These are phyloP conservation scores for Azorinus chamasolen DNA, from an alignment of 2,888 invertebrate genomes.

Conservation along the genomic window DNA sequence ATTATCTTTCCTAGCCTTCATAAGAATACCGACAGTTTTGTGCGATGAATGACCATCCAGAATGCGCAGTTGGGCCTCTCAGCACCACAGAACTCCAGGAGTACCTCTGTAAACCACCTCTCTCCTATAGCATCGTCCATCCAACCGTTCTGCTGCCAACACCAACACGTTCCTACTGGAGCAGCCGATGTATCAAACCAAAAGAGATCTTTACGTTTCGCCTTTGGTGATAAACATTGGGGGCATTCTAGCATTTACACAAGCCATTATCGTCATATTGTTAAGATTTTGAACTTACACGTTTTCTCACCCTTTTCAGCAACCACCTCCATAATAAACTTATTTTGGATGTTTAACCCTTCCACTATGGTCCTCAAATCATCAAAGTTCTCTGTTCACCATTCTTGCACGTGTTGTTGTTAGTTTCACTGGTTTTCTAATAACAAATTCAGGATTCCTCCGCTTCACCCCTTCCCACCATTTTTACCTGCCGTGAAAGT, in stretches of 20 bases:
- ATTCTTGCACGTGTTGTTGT: slow-evolving; percentile 7
- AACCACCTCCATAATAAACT: slow-evolving; percentile 17
- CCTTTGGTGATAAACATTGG: slow-evolving; percentile 65
- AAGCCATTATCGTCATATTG: slow-evolving; percentile 39
- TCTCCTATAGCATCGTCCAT: too few relatives aligned
- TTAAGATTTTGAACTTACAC: slow-evolving; percentile 25
- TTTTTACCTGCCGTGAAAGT: slow-evolving; percentile 18
- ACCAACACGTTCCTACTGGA: too few relatives aligned
- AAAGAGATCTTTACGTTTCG: slow-evolving; percentile 35
- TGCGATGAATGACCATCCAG: too few relatives aligned
- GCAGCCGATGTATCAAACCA: slow-evolving; percentile 53
- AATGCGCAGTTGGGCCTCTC: too few relatives aligned
- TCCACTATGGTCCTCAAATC: slow-evolving; percentile 8
- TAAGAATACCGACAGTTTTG: too few relatives aligned
- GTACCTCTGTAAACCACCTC: too few relatives aligned
- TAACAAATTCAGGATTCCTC: slow-evolving; percentile 5
- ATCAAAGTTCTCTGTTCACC: slow-evolving; percentile 20
- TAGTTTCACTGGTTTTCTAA: slow-evolving; percentile 18
- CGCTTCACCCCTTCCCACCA: slow-evolving; percentile 16
- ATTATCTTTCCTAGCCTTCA: too few relatives aligned
- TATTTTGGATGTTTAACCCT: slow-evolving; percentile 6
- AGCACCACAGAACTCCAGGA: too few relatives aligned
- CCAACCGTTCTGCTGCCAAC: too few relatives aligned
- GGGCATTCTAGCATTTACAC: slow-evolving; percentile 38
- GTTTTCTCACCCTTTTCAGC: slow-evolving; percentile 2